Conservation (phyloP, 2,888 invertebrate genomes). For the Dicyrtomina minuta region DNA sequence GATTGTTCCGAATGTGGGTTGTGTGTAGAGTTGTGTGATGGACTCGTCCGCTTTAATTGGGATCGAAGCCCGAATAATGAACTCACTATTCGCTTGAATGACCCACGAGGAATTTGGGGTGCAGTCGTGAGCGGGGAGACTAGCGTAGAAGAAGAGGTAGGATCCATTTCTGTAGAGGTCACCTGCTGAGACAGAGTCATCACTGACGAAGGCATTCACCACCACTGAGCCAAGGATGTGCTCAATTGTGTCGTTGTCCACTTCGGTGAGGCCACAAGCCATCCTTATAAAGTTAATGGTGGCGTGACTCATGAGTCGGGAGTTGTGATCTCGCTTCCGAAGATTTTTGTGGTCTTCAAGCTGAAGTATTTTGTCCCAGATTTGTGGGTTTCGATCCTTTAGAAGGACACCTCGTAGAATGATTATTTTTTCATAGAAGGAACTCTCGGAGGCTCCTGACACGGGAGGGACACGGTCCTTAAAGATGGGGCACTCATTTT, state of each 20-base stretch:
- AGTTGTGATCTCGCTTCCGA: constrained; percentile 10
- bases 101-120: constrained; percentile 48
- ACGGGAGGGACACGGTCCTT: constrained; percentile 7
- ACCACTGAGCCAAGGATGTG: constrained; percentile 38
- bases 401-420: constrained; percentile 28
- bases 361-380: constrained; percentile 30
- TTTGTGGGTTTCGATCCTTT: constrained; percentile 7
- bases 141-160: constrained; percentile 43
- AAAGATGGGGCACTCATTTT: constrained; percentile 33
- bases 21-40: constrained; percentile 44
- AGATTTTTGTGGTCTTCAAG: constrained; percentile 33
- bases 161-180: constrained; percentile 30
- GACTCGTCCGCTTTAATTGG: constrained; percentile 40
- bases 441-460: not conserved
- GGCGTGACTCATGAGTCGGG: constrained; percentile 19
- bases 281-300: constrained; percentile 30
- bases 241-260: constrained; percentile 24
- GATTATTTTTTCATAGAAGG: constrained; percentile 34
- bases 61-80: constrained; percentile 44
- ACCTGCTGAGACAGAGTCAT: constrained; percentile 26
- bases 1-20: constrained; percentile 39
- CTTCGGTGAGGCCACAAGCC: constrained; percentile 29
- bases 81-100: constrained; percentile 44
- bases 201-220: constrained; percentile 36
- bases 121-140: constrained; percentile 48